These are phyloP conservation scores for Eledone cirrhosa DNA, from an alignment of 2,888 invertebrate genomes.

Conservation along the genomic window DNA sequence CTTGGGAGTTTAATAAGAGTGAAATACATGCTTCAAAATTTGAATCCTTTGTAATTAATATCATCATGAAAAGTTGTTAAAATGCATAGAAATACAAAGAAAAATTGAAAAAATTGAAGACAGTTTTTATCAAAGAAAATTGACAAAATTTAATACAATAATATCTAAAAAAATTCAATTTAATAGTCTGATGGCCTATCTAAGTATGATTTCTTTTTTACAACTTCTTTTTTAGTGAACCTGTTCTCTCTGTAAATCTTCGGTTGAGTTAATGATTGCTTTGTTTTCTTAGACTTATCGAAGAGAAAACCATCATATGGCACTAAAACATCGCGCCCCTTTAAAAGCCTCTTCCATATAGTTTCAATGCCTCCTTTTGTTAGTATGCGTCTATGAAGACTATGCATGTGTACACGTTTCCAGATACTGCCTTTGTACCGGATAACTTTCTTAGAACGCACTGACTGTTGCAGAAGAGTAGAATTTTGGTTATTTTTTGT, in stretches of 20 bases:
- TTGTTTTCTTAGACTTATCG: constrained; percentile 8
- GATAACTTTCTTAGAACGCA: not conserved
- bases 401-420: constrained; percentile 53
- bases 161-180: not conserved
- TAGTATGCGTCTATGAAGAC: constrained; percentile 46
- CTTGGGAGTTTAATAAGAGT: too few species aligned
- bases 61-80: not conserved
- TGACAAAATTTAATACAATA: too few species aligned
- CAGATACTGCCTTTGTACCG: constrained; percentile 47
- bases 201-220: not conserved
- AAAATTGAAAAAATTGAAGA: not conserved
- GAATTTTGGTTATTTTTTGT: too few species aligned
- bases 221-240: not conserved
- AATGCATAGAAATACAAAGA: not conserved
- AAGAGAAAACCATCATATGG: constrained; percentile 47
- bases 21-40: too few species aligned
- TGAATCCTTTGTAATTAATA: not conserved
- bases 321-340: constrained; percentile 43
- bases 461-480: not conserved
- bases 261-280: not conserved
- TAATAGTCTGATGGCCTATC: constrained; percentile 4
- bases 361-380: constrained; percentile 43
- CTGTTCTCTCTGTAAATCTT: not conserved
- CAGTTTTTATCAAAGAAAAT: too few species aligned
- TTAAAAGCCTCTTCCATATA: constrained; percentile 48